Percentiles rank a stretch among this genome's conserved stretches.
Conservation (phyloP, 2,888 invertebrate genomes). For the Aquatica leii region DNA sequence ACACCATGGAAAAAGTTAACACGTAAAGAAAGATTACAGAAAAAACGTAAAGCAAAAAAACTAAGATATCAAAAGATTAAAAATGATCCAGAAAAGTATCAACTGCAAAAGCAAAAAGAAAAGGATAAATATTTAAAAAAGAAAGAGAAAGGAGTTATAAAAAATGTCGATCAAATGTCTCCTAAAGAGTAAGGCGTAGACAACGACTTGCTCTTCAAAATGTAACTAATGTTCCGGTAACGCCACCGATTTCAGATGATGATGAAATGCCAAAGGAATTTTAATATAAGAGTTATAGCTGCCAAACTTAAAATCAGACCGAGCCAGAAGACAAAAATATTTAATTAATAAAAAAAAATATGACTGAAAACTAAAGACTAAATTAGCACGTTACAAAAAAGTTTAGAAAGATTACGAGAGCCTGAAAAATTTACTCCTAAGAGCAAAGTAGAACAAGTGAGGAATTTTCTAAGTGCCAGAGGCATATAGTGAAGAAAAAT, state of each 20-base stretch:
- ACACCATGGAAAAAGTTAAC: no score
- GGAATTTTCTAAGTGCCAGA: not conserved
- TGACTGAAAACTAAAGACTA: not conserved
- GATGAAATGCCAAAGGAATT: not conserved
- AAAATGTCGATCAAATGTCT: constrained; percentile 1
- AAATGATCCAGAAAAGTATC: no score
- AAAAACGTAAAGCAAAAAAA: no score
- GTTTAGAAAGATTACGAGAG: not conserved
- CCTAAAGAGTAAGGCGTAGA: not conserved
- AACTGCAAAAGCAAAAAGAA: not conserved
- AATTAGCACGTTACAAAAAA: constrained; percentile 3
- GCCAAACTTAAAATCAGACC: constrained; percentile 1
- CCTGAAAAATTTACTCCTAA: not conserved
- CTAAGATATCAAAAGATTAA: no score
- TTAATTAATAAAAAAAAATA: constrained; percentile 1
- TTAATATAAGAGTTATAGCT: not conserved
- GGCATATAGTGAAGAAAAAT: no score
- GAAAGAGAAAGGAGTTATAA: not conserved
- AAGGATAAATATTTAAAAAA: constrained; percentile 6
- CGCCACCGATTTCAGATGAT: not conserved
- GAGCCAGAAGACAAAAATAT: not conserved
- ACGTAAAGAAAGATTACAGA: no score
- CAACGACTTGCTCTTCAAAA: constrained; percentile 1
- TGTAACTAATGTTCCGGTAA: constrained; percentile 1
- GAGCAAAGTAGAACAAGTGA: not conserved